Evolutionary conservation across 2,113 vertebrate genomes (phyloP), one percentile per base, ranked within the genome.

Genomic region (Mionectes macconnelli): DNA sequence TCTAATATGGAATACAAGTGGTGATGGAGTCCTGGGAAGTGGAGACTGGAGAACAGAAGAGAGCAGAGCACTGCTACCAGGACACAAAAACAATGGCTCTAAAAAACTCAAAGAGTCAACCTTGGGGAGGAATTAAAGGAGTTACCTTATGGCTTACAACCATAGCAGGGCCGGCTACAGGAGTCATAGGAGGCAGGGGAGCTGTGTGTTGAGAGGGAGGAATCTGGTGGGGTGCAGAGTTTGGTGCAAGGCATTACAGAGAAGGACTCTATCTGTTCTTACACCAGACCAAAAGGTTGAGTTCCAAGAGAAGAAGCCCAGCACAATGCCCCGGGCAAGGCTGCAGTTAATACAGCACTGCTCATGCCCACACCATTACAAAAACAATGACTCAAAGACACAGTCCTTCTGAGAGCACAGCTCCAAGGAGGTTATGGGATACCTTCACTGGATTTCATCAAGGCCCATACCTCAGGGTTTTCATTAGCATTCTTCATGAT

Each of bases 401-500:
- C 7, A 40, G 53, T 27, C 59, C n/a, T 67, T 37, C 55, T 52
- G 14, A 66, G 37, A 90, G 31, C 35, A 68, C 49, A 79, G 72
- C 28, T 67, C 56, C 70, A 68, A 50, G 64, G 40, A 73, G 27
- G 37, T 35, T 33, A n/a, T n/a, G 72, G n/a, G 60, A 33, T 56
- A 66, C 20, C 55, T 87, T 49, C 9, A 31, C 12, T 31, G 35
- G 33, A 35, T 93, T 85, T 74, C n/a, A 63, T 42, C 50, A 88
- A 78, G 44, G 50, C 10, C 57, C 79, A 14, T n/a, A 98, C 99
- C 98, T 99, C 97, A 85, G 77, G 98, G 87, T 98, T 99, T 68
- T 98, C 97, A 5, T 98, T 94, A 64, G 98, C 98, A 3, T 68
- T 98, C 97, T 96, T 98, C 99, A 99, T 99, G 92, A 99, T 93